Evolutionary conservation across 2,888 invertebrate genomes (phyloP), one percentile per base, ranked within the genome.

Genomic region (Catocala sponsa): DNA sequence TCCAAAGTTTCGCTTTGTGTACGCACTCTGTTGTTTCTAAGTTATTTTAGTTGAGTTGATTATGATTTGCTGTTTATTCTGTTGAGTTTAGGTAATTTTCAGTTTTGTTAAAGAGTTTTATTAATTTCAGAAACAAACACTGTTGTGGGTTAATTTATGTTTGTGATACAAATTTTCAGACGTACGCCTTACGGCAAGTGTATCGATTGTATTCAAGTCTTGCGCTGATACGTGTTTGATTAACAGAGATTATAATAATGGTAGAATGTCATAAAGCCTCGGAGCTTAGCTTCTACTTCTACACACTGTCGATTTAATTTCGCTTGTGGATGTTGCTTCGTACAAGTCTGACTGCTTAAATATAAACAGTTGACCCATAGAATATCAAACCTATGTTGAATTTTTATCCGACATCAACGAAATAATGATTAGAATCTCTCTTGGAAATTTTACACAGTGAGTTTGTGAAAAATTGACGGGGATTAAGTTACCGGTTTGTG

Each of bases 401-500:
- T 54, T 54, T 46, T 35, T 25, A 46, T 57, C 46, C 9, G 52
- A 50, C 42, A 59, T 60, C 57, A 68, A 50, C 38, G 4, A 5
- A 5, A 48, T n/a, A 55, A 51, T 60, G 9, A 52, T 25, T 44
- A 58, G 41, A 65, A 55, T 10, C 46, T 43, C 44, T 59, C 12
- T 49, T 44, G 41, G 42, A 55, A 58, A 56, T 54, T 59, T 62
- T 59, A 58, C 54, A 65, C 65, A 59, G 68, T 67, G 66, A 73
- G 65, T 62, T 74, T 65, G 58, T 74, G 72, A 79, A 80, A 81
- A 82, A 85, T 82, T 70, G 57, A 72, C 60, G 55, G 62, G 78
- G 79, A 81, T 83, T 82, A 82, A 72, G 77, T 72, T 76, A 75
- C 74, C 73, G 73, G 83, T 79, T 72, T 75, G 81, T 73, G 78